These are phyloP conservation scores for Adelognathus sp. DNA, from an alignment of 2,888 invertebrate genomes.

Conservation along the genomic window DNA sequence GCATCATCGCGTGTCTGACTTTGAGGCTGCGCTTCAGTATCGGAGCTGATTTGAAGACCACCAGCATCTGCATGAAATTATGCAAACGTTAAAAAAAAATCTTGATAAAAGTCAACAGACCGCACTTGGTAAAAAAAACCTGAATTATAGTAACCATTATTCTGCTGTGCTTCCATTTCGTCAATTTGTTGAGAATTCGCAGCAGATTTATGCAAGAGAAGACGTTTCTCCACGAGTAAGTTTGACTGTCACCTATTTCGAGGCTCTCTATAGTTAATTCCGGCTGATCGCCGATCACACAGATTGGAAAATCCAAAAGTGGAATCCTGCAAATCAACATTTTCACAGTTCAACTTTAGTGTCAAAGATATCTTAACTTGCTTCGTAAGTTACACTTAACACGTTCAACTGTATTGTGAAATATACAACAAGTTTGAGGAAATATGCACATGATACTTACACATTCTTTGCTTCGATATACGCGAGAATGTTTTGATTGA, in stretches of 20 bases:
- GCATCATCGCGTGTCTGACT: slow-evolving; percentile 97
- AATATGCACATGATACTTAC: too few relatives aligned
- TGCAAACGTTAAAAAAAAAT: neutral
- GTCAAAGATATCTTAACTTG: too few relatives aligned
- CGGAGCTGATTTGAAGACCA: slow-evolving; percentile 99
- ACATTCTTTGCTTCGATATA: slow-evolving; percentile 97
- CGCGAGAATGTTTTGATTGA: slow-evolving; percentile 98
- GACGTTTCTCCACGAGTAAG: slow-evolving; percentile 98
- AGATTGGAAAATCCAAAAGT: slow-evolving; percentile 96
- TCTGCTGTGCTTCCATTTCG: slow-evolving; percentile 99
- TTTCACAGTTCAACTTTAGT: too few relatives aligned
- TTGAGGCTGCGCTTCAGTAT: slow-evolving; percentile 98
- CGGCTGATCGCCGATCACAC: slow-evolving; percentile 97
- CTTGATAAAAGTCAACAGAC: neutral
- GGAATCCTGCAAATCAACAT: slow-evolving; percentile 90
- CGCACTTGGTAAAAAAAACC: neutral
- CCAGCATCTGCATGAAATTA: slow-evolving; percentile 88
- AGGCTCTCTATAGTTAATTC: slow-evolving; percentile 96
- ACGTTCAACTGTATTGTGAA: too few relatives aligned
- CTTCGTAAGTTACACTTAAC: too few relatives aligned
- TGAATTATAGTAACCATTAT: slow-evolving; percentile 86
- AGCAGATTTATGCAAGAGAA: slow-evolving; percentile 98
- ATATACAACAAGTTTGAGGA: too few relatives aligned
- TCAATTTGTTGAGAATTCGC: slow-evolving; percentile 97
- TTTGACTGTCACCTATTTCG: slow-evolving; percentile 91